These are phyloP conservation scores for Marmota monax DNA, from an alignment of 2,113 vertebrate genomes.

Conservation along the genomic window DNA sequence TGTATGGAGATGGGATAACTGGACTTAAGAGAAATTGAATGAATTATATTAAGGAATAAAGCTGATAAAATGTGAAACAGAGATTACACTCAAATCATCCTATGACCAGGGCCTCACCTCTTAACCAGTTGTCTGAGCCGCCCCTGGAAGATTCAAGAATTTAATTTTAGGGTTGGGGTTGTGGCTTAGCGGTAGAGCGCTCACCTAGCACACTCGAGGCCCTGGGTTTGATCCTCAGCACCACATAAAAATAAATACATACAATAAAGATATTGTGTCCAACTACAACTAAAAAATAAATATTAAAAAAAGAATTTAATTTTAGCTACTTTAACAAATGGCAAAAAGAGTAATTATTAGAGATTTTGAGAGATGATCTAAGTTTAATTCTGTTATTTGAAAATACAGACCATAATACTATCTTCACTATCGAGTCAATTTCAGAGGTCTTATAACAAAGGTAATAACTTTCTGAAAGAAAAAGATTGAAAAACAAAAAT, in stretches of 20 bases:
- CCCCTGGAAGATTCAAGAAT: background rate
- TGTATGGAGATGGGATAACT: too few species aligned
- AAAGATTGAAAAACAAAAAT: background rate
- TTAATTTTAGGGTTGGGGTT: background rate
- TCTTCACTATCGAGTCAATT: background rate
- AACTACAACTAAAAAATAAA: too few species aligned
- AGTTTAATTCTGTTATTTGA: background rate
- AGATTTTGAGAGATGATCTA: background rate
- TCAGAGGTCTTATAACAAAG: background rate
- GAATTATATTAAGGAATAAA: too few species aligned
- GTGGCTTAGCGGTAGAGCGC: too few species aligned
- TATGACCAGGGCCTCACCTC: background rate
- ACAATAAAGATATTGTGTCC: too few species aligned
- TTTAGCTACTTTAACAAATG: background rate
- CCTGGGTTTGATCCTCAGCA: too few species aligned
- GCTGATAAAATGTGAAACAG: background rate
- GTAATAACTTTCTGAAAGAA: background rate
- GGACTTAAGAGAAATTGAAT: too few species aligned
- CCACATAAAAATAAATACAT: too few species aligned
- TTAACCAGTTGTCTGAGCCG: background rate
- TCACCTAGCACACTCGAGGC: too few species aligned
- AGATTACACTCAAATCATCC: background rate
- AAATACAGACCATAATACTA: background rate
- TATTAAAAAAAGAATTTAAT: background rate
- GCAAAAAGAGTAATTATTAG: background rate